These are phyloP conservation scores for Heterochromis multidens DNA, from an alignment of 2,113 vertebrate genomes.

Conservation along the genomic window DNA sequence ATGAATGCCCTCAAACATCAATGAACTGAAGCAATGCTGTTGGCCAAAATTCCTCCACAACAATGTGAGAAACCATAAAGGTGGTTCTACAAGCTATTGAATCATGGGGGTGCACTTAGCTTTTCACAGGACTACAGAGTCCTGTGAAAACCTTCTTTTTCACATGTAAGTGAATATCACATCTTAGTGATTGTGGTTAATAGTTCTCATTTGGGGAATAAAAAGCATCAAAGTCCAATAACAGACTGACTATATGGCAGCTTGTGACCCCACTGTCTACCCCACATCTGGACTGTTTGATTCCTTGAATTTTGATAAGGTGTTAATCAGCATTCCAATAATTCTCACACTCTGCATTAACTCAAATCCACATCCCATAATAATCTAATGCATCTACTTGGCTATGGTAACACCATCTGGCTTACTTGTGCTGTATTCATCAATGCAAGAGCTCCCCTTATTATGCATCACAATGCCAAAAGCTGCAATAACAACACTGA, in stretches of 20 bases:
- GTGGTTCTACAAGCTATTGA: not conserved
- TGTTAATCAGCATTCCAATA: not conserved
- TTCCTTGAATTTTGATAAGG: not conserved
- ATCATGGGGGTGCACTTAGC: not conserved
- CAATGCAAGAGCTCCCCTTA: not conserved
- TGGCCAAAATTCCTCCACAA: not conserved
- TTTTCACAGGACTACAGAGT: not conserved
- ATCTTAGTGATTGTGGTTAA: not conserved
- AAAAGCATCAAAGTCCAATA: not conserved
- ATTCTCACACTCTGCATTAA: not conserved
- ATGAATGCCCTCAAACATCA: not conserved
- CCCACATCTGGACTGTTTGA: not conserved
- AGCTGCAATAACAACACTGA: not conserved
- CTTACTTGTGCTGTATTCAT: not conserved
- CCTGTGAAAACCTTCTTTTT: no score
- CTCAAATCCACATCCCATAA: not conserved
- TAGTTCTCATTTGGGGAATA: not conserved
- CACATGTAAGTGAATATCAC: not conserved
- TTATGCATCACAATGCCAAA: not conserved
- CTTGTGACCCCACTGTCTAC: not conserved
- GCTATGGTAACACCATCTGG: constrained; percentile 10
- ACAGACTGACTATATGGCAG: not conserved
- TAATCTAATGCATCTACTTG: not conserved
- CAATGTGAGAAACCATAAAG: not conserved
- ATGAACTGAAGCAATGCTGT: not conserved